Conservation (phyloP, 2,113 vertebrate genomes). For the Ceyx margarethae region DNA sequence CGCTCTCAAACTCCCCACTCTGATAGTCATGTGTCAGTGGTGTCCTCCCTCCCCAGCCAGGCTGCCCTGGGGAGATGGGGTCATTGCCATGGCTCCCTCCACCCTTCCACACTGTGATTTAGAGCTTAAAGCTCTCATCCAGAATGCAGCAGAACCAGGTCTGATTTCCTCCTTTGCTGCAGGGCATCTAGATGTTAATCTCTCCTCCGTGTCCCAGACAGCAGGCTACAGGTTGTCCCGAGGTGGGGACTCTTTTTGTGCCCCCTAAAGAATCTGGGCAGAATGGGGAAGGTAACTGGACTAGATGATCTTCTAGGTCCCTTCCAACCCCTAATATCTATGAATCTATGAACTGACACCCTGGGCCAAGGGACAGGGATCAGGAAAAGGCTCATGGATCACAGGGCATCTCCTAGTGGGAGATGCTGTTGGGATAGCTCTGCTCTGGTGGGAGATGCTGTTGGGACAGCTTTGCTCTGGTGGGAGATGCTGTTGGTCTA, state of each 20-base stretch:
- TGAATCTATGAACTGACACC: not conserved
- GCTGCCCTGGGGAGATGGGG: not conserved
- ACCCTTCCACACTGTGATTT: not conserved
- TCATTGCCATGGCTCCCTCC: not conserved
- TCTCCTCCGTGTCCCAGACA: not conserved
- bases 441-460: not conserved
- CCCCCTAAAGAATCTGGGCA: not conserved
- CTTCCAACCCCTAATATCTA: too few relatives aligned
- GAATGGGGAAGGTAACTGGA: not conserved
- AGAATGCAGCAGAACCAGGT: conserved; percentile 28
- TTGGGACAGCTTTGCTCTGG: not conserved
- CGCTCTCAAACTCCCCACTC: too few relatives aligned
- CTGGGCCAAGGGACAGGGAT: not conserved
- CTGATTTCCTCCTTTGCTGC: not conserved
- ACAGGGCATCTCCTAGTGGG: not conserved
- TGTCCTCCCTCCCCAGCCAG: not conserved
- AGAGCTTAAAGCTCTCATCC: not conserved
- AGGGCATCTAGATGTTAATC: conserved; percentile 27
- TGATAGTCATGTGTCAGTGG: not conserved
- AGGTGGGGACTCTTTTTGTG: accelerated
- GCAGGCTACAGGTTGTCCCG: not conserved
- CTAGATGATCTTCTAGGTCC: too few relatives aligned
- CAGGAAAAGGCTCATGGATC: not conserved
- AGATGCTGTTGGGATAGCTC: too few relatives aligned
- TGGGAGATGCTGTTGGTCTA: not conserved